Conservation (phyloP, 2,797 vertebrate species). For the Lates japonicus region DNA sequence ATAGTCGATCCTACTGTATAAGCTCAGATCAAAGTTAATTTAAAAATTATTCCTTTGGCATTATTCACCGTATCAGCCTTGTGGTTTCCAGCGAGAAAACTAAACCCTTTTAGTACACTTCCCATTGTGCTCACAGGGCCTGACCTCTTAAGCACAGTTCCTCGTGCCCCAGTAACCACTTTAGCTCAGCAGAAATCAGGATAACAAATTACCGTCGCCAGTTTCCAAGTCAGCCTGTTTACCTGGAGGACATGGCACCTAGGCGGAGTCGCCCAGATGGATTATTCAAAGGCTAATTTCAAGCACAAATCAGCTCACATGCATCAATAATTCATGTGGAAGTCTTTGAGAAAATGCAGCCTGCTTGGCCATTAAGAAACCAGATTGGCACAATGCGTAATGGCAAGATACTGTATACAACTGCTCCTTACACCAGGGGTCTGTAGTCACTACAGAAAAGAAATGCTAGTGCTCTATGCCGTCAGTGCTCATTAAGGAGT, state of each 20-base stretch:
- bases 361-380: conserved; percentile 78
- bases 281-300: conserved; percentile 77
- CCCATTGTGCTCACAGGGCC: conserved; percentile 11
- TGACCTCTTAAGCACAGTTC: conserved; percentile 18
- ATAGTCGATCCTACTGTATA: conserved; percentile 5
- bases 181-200: conserved; percentile 54
- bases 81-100: background rate
- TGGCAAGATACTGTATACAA: conserved; percentile 47
- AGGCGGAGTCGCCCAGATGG: conserved; percentile 61
- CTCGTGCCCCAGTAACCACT: conserved; percentile 40
- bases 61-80: conserved; percentile 7
- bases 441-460: conserved; percentile 38
- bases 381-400: conserved; percentile 64
- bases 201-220: conserved; percentile 60
- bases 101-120: conserved; percentile 14
- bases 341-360: conserved; percentile 83
- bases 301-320: conserved; percentile 71
- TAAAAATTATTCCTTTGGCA: conserved; percentile 16
- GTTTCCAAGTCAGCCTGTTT: conserved; percentile 69
- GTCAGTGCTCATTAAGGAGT: conserved; percentile 75
- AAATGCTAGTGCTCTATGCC: conserved; percentile 35
- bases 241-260: conserved; percentile 57
- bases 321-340: conserved; percentile 84
- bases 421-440: conserved; percentile 50
- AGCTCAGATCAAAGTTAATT: conserved; percentile 23